Evolutionary conservation across 1,140 invertebrate species (phyloP).

Genomic region (Bombyx mori): DNA sequence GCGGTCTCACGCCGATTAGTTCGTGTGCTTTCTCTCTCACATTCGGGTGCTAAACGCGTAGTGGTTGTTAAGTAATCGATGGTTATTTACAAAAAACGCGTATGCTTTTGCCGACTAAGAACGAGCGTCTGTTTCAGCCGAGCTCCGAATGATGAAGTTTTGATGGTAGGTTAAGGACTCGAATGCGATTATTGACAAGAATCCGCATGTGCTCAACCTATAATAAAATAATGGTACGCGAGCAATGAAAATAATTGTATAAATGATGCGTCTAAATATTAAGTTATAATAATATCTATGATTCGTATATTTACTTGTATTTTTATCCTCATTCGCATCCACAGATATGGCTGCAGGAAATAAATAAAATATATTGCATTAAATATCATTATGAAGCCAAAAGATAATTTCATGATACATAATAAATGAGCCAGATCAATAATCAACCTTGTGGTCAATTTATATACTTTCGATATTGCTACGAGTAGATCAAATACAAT

Average conservation of each 20-base stretch:
- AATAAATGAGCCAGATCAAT: conserved; percentile 2
- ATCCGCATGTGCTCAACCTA: no score
- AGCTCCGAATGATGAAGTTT: no score
- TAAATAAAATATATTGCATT: conserved; percentile 57
- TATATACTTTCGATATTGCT: no score
- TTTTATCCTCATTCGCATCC: conserved; percentile 46
- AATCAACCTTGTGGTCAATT: no score
- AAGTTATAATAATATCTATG: conserved; percentile 25
- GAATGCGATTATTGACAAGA: no score
- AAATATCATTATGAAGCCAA: conserved; percentile 37
- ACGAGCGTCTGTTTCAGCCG: no score
- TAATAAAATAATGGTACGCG: conserved; percentile 11
- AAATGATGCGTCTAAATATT: conserved; percentile 34
- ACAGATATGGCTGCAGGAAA: conserved; percentile 49
- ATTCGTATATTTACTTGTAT: conserved; percentile 50
- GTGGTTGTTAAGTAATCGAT: not conserved
- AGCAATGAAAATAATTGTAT: conserved; percentile 26
- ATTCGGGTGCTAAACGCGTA: conserved; percentile 4
- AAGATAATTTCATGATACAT: conserved; percentile 20
- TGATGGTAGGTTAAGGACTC: no score
- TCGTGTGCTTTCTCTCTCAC: conserved; percentile 8
- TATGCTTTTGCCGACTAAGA: no score
- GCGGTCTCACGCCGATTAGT: conserved; percentile 7
- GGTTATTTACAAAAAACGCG: no score
- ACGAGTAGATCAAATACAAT: no score